Conservation (phyloP, 2,113 vertebrate species). For the Rhinoderma darwinii region DNA sequence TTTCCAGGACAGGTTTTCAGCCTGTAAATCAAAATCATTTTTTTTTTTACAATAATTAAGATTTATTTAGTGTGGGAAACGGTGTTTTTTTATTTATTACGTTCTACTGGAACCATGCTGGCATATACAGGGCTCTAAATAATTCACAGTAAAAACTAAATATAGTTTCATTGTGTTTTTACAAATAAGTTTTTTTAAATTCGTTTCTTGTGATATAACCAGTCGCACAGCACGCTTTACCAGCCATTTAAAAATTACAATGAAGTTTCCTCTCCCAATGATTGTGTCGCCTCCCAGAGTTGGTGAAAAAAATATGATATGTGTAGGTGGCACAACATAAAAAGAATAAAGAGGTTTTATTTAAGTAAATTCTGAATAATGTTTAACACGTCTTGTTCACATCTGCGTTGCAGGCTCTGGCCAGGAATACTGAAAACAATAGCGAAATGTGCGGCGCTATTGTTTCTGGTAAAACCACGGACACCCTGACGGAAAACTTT, state of each 20-base stretch:
- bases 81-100: not conserved
- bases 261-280: not conserved
- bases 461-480: no score
- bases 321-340: not conserved
- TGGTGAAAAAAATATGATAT: not conserved
- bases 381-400: no score
- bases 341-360: not conserved
- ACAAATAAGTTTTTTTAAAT: not conserved
- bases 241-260: not conserved
- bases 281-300: not conserved
- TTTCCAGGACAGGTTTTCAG: not conserved
- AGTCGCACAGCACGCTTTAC: not conserved
- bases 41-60: no score
- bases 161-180: not conserved
- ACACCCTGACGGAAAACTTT: no score
- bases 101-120: not conserved
- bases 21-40: no score
- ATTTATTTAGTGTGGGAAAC: no score
- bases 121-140: not conserved
- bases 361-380: not conserved
- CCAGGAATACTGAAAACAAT: no score
- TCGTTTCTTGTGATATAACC: not conserved
- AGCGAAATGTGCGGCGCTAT: no score
- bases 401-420: no score
- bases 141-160: constrained; percentile 11